These are phyloP conservation scores for Sesia apiformis DNA, from an alignment of 2,888 invertebrate species.

Conservation along the genomic window DNA sequence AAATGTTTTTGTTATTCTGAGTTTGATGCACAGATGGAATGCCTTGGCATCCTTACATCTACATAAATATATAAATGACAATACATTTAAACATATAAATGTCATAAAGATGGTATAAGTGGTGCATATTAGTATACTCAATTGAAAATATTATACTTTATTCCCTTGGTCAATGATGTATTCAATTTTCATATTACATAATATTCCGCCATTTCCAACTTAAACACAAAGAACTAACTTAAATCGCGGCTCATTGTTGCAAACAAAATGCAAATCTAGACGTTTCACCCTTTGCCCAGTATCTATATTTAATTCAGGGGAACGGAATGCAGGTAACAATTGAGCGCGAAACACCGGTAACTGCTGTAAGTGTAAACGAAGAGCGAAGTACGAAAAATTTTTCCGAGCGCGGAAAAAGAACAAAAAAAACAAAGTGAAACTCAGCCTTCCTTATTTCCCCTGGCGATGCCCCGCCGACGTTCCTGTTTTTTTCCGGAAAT, in stretches of 20 bases:
- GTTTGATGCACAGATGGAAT: no score
- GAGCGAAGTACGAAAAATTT: constrained; percentile 63
- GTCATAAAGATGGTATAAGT: no score
- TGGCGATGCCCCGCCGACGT: constrained; percentile 58
- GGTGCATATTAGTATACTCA: no score
- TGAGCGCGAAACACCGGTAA: constrained; percentile 55
- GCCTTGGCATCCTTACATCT: no score
- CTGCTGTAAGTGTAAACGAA: constrained; percentile 71
- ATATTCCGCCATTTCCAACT: constrained; percentile 20
- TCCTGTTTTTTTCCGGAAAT: constrained; percentile 64
- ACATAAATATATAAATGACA: no score
- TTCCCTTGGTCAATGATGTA: no score
- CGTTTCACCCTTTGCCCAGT: constrained; percentile 61
- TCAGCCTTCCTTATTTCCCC: constrained; percentile 72
- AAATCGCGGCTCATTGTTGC: constrained; percentile 54
- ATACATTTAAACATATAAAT: no score
- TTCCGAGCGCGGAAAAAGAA: constrained; percentile 29
- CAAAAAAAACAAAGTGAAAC: constrained; percentile 69
- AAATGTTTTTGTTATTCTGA: no score
- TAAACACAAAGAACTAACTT: constrained; percentile 35
- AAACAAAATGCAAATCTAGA: constrained; percentile 68
- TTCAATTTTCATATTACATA: no score
- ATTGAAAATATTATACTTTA: no score
- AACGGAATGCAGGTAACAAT: constrained; percentile 61
- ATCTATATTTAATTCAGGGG: constrained; percentile 64